phyloP scores from a whole-genome alignment of 2,797 vertebrate species.

The Xiphorhynchus erythropygius region DNA sequence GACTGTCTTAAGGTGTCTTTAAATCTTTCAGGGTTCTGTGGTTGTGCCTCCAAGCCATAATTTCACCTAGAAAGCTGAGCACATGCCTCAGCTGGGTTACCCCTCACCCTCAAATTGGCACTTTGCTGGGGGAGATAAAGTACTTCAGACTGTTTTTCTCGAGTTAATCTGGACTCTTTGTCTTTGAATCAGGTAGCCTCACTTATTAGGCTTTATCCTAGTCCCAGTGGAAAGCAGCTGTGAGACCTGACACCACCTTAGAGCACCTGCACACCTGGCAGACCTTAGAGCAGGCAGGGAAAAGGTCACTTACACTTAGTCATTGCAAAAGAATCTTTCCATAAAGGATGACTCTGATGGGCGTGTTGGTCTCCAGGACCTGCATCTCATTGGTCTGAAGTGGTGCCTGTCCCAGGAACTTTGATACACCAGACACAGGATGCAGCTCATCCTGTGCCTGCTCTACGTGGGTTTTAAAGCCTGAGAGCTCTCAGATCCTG shows the following conservation, averaged over 20 bases:
- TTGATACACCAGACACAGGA: fast-evolving
- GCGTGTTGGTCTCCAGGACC: background rate
- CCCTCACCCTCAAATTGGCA: background rate
- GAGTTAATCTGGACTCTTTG: background rate
- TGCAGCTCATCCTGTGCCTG: background rate
- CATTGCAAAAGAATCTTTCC: background rate
- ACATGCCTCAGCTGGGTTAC: background rate
- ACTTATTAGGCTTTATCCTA: background rate
- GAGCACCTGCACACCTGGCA: background rate
- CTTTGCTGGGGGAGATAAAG: background rate
- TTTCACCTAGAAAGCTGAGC: background rate
- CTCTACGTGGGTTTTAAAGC: background rate
- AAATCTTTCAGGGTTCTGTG: background rate
- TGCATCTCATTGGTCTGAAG: background rate
- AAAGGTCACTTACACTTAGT: background rate
- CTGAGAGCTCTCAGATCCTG: fast-evolving
- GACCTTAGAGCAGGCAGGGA: background rate
- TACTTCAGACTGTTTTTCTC: background rate
- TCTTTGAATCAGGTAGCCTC: background rate
- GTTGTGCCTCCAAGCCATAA: background rate
- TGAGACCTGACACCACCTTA: background rate
- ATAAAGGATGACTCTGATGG: fast-evolving
- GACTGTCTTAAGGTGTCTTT: background rate
- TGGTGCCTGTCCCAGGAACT: background rate
- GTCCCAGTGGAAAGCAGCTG: background rate